These are phyloP conservation scores for Atherinomorus stipes DNA, from an alignment of 2,113 vertebrate genomes.

Conservation along the genomic window DNA sequence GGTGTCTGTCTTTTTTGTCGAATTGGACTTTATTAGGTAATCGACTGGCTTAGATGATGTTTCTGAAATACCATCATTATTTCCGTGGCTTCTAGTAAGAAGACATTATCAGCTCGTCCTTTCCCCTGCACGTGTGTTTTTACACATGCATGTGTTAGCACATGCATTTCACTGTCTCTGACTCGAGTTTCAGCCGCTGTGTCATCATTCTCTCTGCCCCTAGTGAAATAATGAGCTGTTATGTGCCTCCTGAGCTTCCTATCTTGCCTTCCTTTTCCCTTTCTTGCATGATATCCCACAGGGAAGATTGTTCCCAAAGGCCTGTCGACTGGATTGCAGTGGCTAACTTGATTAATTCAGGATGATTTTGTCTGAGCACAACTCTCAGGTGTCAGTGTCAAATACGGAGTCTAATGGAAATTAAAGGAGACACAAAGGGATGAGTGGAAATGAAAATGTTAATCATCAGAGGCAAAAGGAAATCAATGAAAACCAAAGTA, in stretches of 20 bases:
- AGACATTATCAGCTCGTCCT: not conserved
- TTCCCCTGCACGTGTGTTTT: slow-evolving; percentile 14
- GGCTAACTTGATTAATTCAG: slow-evolving; percentile 3
- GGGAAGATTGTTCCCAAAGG: slow-evolving; percentile 18
- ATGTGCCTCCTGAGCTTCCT: slow-evolving; percentile 16
- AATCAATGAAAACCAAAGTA: slow-evolving; percentile 18
- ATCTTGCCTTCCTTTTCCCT: not conserved
- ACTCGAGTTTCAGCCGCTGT: slow-evolving; percentile 29
- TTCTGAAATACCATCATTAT: not conserved
- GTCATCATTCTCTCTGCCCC: slow-evolving; percentile 37
- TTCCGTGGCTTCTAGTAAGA: slow-evolving; percentile 3
- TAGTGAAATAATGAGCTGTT: slow-evolving; percentile 48
- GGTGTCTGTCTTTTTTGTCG: too few species aligned
- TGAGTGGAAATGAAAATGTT: slow-evolving; percentile 8
- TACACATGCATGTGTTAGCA: slow-evolving; percentile 21
- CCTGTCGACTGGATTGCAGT: slow-evolving; percentile 27
- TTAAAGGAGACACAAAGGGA: not conserved
- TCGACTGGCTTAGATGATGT: not conserved
- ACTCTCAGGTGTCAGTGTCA: not conserved
- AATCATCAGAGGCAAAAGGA: slow-evolving; percentile 10
- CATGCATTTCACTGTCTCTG: slow-evolving; percentile 7
- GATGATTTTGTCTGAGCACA: slow-evolving; percentile 28
- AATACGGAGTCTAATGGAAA: not conserved
- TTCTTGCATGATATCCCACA: slow-evolving; percentile 25
- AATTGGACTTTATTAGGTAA: too few species aligned